phyloP scores from a whole-genome alignment of 2,888 invertebrate species.

The Meiosimyza platycephala region DNA sequence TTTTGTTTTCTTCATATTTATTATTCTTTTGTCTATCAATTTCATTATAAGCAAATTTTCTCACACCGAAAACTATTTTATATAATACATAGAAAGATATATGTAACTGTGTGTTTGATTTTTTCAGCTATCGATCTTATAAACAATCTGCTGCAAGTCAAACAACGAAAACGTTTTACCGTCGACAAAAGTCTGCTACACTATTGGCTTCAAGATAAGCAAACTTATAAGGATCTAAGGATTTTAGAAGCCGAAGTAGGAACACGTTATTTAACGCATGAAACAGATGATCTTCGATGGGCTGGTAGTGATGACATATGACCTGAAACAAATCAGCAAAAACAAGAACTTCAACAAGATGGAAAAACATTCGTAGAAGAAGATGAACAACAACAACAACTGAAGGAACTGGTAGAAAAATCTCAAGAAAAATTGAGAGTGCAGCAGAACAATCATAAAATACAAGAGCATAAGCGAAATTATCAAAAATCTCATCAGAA shows the following conservation, averaged over 20 bases:
- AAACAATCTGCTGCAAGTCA: conserved; percentile 96
- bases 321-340: conserved; percentile 59
- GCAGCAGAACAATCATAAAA: conserved; percentile 28
- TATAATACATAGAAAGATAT: no score
- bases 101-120: neutral
- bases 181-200: conserved; percentile 96
- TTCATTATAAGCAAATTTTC: no score
- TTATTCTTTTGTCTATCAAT: no score
- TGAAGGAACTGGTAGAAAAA: conserved; percentile 11
- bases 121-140: conserved; percentile 93
- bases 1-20: no score
- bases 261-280: conserved; percentile 88
- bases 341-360: conserved; percentile 27
- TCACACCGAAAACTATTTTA: no score
- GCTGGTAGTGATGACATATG: conserved; percentile 66
- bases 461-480: conserved; percentile 14
- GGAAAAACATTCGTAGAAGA: no score
- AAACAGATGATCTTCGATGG: conserved; percentile 94
- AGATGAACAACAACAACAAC: conserved; percentile 24
- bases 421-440: conserved; percentile 24
- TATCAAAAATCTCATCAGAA: conserved; percentile 7
- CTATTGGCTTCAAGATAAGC: conserved; percentile 95
- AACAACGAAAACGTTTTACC: conserved; percentile 92
- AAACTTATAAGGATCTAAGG: conserved; percentile 95
- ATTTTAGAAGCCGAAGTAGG: conserved; percentile 84